These are phyloP conservation scores for Oncorhynchus keta DNA, from an alignment of 2,113 vertebrate species.

Conservation along the genomic window DNA sequence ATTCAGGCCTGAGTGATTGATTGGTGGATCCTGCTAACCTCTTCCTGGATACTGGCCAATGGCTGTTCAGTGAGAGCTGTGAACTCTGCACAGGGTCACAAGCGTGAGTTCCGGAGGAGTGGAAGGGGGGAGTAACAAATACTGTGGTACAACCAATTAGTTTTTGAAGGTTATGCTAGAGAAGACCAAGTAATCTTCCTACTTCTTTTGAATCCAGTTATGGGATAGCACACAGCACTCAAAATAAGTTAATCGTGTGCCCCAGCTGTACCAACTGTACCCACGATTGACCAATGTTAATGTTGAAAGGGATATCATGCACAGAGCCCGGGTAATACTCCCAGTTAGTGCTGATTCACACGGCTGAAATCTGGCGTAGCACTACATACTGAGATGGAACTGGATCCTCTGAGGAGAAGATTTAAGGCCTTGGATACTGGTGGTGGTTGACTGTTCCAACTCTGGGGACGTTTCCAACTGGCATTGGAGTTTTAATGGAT, in stretches of 20 bases:
- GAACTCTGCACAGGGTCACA: background rate
- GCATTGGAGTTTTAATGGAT: conserved; percentile 31
- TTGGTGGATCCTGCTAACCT: background rate
- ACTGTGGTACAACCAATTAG: background rate
- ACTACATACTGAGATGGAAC: conserved; percentile 22
- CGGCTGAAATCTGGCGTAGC: conserved; percentile 65
- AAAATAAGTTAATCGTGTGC: background rate
- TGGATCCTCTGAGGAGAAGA: background rate
- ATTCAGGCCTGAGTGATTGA: background rate
- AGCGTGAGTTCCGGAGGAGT: background rate
- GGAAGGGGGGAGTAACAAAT: background rate
- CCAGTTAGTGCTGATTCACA: conserved; percentile 25
- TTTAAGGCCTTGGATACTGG: background rate
- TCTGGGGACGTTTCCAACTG: background rate
- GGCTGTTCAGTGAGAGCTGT: background rate
- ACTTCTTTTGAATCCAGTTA: background rate
- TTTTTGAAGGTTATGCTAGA: background rate
- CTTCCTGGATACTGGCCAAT: background rate
- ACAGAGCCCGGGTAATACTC: background rate
- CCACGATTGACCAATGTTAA: background rate
- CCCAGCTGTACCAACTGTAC: background rate
- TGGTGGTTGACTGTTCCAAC: background rate
- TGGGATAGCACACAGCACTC: too few species aligned
- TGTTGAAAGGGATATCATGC: background rate
- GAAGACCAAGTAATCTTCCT: background rate